Conservation (phyloP, 2,888 invertebrate species). For the Argyra leucocephala region DNA sequence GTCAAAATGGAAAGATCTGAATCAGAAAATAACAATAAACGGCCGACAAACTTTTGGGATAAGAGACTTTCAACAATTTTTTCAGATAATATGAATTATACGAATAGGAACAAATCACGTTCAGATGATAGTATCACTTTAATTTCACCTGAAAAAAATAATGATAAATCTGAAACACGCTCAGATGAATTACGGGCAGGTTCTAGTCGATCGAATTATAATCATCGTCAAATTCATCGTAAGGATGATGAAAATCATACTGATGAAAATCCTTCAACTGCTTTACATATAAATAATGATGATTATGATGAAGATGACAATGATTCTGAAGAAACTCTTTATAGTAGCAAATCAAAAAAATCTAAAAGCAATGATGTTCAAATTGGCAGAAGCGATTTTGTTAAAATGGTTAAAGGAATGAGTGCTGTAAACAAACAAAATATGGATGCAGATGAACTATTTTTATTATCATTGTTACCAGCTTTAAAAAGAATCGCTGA, state of each 20-base stretch:
- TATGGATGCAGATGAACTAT: slow-evolving; percentile 8
- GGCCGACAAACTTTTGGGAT: neutral
- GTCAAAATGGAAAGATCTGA: neutral
- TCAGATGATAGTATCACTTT: too few relatives aligned
- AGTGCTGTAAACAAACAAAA: neutral
- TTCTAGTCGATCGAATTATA: too few relatives aligned
- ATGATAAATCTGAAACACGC: neutral
- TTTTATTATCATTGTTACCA: slow-evolving; percentile 10
- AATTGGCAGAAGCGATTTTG: neutral
- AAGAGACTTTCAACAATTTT: neutral
- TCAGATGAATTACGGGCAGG: too few relatives aligned
- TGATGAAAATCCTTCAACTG: too few relatives aligned
- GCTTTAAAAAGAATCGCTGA: neutral
- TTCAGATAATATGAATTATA: neutral
- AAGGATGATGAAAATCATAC: too few relatives aligned
- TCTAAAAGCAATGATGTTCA: neutral
- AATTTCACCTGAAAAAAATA: neutral
- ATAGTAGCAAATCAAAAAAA: neutral
- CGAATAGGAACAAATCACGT: neutral
- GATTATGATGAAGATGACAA: neutral
- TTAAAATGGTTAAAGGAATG: neutral
- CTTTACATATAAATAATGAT: too few relatives aligned
- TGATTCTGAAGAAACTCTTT: neutral
- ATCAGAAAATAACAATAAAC: neutral
- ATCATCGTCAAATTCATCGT: too few relatives aligned